These are phyloP conservation scores for Amblyraja radiata DNA, from an alignment of 2,797 vertebrate genomes.

Conservation along the genomic window DNA sequence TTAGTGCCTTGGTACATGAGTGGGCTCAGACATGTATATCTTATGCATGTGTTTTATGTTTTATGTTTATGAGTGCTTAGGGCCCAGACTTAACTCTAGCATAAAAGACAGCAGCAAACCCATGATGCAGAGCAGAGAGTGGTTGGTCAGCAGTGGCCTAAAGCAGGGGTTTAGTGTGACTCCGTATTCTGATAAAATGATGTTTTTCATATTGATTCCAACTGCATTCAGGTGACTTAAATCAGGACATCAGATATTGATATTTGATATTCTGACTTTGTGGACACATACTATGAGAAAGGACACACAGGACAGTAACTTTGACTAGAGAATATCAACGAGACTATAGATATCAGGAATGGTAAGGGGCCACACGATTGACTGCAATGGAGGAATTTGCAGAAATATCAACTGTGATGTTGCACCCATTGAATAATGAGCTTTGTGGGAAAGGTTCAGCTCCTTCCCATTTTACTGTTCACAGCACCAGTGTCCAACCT, in stretches of 20 bases:
- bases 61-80: not conserved
- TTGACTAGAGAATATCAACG: too few species aligned
- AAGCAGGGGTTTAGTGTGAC: not conserved
- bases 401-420: not conserved
- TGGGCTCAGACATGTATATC: too few species aligned
- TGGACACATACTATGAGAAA: too few species aligned
- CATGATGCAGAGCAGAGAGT: not conserved
- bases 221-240: not conserved
- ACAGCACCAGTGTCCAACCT: not conserved
- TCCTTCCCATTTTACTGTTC: not conserved
- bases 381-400: too few species aligned
- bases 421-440: not conserved
- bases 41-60: not conserved
- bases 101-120: not conserved
- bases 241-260: not conserved
- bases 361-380: not conserved
- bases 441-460: not conserved
- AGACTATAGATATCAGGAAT: not conserved
- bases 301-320: too few species aligned
- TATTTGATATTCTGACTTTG: not conserved
- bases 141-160: not conserved
- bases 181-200: not conserved
- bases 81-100: not conserved
- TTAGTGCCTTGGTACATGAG: too few species aligned
- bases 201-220: not conserved